Percentiles rank a stretch among this genome's conserved stretches.
Conservation (phyloP, 2,888 invertebrate genomes). For the Galerucella calmariensis region DNA sequence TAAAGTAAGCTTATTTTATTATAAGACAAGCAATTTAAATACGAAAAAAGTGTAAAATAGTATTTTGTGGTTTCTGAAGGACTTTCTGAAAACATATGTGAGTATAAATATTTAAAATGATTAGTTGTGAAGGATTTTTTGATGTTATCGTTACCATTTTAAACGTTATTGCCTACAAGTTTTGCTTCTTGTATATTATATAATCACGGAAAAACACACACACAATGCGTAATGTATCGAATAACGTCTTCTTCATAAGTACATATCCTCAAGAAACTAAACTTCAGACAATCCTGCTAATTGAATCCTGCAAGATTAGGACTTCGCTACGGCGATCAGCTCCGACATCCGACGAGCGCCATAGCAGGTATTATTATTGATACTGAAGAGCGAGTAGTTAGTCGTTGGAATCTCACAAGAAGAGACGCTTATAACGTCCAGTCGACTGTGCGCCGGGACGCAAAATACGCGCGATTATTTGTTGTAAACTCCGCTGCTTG, state of each 20-base stretch:
- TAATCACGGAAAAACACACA: not conserved
- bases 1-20: too few species aligned
- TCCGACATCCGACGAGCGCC: slow-evolving; percentile 33
- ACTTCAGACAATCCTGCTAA: slow-evolving; percentile 40
- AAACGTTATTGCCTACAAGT: not conserved
- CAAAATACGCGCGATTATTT: slow-evolving; percentile 18
- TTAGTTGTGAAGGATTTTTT: too few species aligned
- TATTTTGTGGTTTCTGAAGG: too few species aligned
- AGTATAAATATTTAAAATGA: too few species aligned
- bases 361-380: slow-evolving; percentile 41
- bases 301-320: slow-evolving; percentile 42
- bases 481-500: slow-evolving; percentile 25
- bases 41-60: too few species aligned
- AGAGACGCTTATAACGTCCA: slow-evolving; percentile 37
- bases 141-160: not conserved
- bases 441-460: slow-evolving; percentile 39
- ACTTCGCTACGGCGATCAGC: slow-evolving; percentile 27
- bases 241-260: slow-evolving; percentile 29
- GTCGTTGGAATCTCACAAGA: slow-evolving; percentile 39
- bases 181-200: not conserved
- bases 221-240: not conserved
- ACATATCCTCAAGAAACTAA: slow-evolving; percentile 31
- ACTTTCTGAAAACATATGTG: too few species aligned
- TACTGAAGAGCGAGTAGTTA: slow-evolving; percentile 35
- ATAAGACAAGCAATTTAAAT: too few species aligned